phyloP scores from a whole-genome alignment of 2,797 vertebrate species.

The Urosaurus nigricauda region DNA sequence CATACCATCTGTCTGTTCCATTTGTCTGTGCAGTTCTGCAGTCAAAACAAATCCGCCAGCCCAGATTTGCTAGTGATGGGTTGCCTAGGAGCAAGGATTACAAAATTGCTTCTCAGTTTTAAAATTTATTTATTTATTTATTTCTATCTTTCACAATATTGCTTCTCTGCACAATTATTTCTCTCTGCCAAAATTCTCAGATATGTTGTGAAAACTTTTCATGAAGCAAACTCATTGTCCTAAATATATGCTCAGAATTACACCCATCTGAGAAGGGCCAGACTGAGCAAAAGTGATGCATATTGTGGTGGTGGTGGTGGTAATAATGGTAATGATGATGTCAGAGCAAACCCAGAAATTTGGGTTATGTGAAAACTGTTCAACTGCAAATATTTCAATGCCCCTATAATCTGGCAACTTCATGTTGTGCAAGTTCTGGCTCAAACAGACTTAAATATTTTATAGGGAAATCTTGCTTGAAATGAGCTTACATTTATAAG shows the following conservation, averaged over 20 bases:
- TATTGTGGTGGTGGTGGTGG: not conserved
- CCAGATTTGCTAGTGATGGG: conserved; percentile 46
- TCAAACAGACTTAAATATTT: conserved; percentile 13
- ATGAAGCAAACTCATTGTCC: not conserved
- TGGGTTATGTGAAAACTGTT: not conserved
- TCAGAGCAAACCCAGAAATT: not conserved
- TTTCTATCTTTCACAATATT: conserved; percentile 38
- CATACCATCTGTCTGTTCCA: conserved; percentile 27
- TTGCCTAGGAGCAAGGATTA: conserved; percentile 62
- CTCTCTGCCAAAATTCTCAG: conserved; percentile 23
- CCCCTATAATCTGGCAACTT: conserved; percentile 40
- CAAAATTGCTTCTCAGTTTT: not conserved
- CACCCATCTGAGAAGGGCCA: not conserved
- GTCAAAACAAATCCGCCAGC: conserved; percentile 57
- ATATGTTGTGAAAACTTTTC: conserved; percentile 19
- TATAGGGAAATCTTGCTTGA: not conserved
- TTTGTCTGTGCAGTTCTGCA: conserved; percentile 43
- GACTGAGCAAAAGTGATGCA: conserved; percentile 4
- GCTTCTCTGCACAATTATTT: conserved; percentile 22
- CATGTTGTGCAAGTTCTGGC: not conserved
- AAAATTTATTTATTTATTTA: not conserved
- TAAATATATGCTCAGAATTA: conserved; percentile 2
- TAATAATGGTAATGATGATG: not conserved
- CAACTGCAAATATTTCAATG: not conserved
- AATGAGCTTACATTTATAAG: not conserved